Evolutionary conservation across 2,888 invertebrate species (phyloP).

Genomic region (Drosophila eohydei): DNA sequence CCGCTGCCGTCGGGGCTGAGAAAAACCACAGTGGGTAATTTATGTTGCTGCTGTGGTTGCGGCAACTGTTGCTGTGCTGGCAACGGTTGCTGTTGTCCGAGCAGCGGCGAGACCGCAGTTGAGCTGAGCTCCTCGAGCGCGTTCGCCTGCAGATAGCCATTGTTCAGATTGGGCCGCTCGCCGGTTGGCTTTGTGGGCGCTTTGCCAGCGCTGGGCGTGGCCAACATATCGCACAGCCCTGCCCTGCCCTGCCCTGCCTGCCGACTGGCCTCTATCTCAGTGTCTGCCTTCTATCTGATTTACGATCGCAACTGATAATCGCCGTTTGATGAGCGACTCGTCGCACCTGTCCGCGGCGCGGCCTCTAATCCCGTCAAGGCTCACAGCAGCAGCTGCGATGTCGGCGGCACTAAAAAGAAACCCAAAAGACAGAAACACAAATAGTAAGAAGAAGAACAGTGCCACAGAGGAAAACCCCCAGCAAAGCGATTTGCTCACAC

Average conservation of each 20-base stretch:
- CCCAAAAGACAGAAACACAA: neutral
- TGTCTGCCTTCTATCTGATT: neutral
- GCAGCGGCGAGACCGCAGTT: slow-evolving; percentile 73
- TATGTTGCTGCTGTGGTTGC: slow-evolving; percentile 36
- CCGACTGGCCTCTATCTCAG: slow-evolving; percentile 15
- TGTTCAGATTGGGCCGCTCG: slow-evolving; percentile 79
- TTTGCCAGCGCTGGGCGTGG: slow-evolving; percentile 50
- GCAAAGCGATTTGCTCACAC: neutral
- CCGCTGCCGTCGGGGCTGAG: slow-evolving; percentile 72
- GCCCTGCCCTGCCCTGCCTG: slow-evolving; percentile 11
- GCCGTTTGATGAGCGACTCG: slow-evolving; percentile 19
- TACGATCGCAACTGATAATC: neutral
- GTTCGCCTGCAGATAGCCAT: slow-evolving; percentile 82
- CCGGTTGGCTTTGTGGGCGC: slow-evolving; percentile 43
- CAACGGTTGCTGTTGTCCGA: slow-evolving; percentile 51
- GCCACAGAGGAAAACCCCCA: neutral
- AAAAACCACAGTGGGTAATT: slow-evolving; percentile 84
- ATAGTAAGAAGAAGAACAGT: neutral
- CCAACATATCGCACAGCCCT: slow-evolving; percentile 53
- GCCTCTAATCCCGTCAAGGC: slow-evolving; percentile 14
- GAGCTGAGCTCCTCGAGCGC: slow-evolving; percentile 61
- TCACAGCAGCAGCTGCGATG: slow-evolving; percentile 35
- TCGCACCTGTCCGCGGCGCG: slow-evolving; percentile 14
- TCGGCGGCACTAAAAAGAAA: slow-evolving; percentile 43
- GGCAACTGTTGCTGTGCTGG: slow-evolving; percentile 2